Evolutionary conservation across 2,113 vertebrate species (phyloP).

Genomic region (Naja naja): DNA sequence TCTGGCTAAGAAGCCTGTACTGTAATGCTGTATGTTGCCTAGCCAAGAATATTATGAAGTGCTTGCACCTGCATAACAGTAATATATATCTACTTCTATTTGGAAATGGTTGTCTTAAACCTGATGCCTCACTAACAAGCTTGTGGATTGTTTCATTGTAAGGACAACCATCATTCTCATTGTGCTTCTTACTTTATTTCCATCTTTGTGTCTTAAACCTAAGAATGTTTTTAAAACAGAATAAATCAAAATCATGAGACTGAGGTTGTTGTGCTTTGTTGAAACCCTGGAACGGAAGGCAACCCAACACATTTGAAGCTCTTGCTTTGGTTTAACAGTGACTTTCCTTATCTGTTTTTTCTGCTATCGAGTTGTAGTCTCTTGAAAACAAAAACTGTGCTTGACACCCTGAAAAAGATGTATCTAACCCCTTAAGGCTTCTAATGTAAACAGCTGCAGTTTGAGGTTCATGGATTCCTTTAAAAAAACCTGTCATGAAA

Average conservation of each 20-base stretch:
- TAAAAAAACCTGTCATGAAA: conserved; percentile 42
- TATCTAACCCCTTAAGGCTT: neutral
- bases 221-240: neutral
- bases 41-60: conserved; percentile 56
- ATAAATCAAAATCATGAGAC: neutral
- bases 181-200: neutral
- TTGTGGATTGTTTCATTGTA: neutral
- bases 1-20: conserved; percentile 55
- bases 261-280: neutral
- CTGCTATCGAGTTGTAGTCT: conserved; percentile 7
- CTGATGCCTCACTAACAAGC: conserved; percentile 1
- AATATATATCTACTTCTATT: conserved; percentile 41
- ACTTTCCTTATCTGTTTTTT: neutral
- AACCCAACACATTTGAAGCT: neutral
- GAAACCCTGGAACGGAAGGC: neutral
- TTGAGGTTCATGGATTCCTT: conserved; percentile 38
- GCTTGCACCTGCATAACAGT: conserved; percentile 54
- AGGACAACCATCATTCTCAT: neutral
- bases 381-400: neutral
- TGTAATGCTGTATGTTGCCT: conserved; percentile 50
- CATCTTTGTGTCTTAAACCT: neutral
- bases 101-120: conserved; percentile 38
- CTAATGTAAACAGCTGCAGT: conserved; percentile 6
- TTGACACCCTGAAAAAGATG: neutral
- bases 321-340: conserved; percentile 1